Evolutionary conservation across 1,140 invertebrate genomes (phyloP).

Genomic region (Neocloeon triangulifer): DNA sequence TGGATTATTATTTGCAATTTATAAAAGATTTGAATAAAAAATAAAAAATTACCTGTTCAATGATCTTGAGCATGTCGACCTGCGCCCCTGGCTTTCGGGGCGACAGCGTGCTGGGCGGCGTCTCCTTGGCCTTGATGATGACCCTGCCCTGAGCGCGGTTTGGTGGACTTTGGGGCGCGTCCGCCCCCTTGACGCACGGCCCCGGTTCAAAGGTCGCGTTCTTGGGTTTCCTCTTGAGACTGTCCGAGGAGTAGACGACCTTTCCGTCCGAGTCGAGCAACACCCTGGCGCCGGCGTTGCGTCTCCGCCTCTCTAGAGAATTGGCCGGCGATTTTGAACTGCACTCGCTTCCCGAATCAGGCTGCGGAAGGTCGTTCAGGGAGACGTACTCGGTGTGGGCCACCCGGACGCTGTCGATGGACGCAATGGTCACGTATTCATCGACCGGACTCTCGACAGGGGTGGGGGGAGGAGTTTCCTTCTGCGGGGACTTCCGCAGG

Average conservation of each 20-base stretch:
- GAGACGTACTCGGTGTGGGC: slow-evolving; percentile 46
- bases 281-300: slow-evolving; percentile 48
- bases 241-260: slow-evolving; percentile 75
- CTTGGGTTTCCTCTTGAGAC: slow-evolving; percentile 36
- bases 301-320: slow-evolving; percentile 14
- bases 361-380: slow-evolving; percentile 42
- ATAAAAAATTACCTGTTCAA: too few species aligned
- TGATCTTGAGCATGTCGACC: too few species aligned
- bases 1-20: too few species aligned
- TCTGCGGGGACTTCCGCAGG: slow-evolving; percentile 15
- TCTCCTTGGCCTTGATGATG: slow-evolving; percentile 2
- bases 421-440: slow-evolving; percentile 65
- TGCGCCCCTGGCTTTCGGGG: background rate
- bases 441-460: slow-evolving; percentile 17
- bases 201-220: slow-evolving; percentile 60
- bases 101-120: slow-evolving; percentile 3
- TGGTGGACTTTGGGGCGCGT: slow-evolving; percentile 11
- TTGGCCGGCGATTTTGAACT: slow-evolving; percentile 11
- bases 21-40: too few species aligned
- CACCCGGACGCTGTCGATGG: slow-evolving; percentile 40
- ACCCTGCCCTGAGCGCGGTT: slow-evolving; percentile 9
- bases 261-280: slow-evolving; percentile 70
- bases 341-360: background rate
- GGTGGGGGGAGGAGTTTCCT: slow-evolving; percentile 19
- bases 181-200: slow-evolving; percentile 38